Percentiles rank a stretch among this genome's conserved stretches.
Evolutionary conservation across 2,888 invertebrate species (phyloP).

Genomic region (Lysandra coridon): DNA sequence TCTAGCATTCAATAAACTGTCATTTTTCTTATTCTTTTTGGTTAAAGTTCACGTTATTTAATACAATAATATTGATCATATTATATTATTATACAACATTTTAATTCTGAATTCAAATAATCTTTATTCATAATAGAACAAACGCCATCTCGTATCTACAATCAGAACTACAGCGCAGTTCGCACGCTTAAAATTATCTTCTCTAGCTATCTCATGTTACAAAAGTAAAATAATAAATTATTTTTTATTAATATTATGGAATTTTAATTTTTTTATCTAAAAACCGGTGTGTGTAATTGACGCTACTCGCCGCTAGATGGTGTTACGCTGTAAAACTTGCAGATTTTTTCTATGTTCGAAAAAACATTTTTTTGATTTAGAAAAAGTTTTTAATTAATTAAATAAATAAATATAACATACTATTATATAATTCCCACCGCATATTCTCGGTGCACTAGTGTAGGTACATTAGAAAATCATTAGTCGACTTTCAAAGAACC

Average conservation of each 20-base stretch:
- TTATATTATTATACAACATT: too few relatives aligned
- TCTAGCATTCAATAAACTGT: too few relatives aligned
- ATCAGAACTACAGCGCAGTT: neutral
- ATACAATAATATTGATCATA: too few relatives aligned
- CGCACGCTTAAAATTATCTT: neutral
- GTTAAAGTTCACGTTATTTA: too few relatives aligned
- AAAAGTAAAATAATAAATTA: neutral
- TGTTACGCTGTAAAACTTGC: slow-evolving; percentile 14
- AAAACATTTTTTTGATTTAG: neutral
- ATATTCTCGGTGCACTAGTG: neutral
- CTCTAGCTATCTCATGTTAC: neutral
- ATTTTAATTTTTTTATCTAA: neutral
- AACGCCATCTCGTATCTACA: neutral
- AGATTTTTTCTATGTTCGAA: neutral
- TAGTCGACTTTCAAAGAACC: slow-evolving; percentile 22
- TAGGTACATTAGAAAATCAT: slow-evolving; percentile 26
- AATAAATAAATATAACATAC: neutral
- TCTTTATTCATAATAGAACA: neutral
- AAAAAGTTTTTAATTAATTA: neutral
- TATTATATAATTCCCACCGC: neutral
- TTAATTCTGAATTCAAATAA: neutral
- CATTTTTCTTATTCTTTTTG: too few relatives aligned
- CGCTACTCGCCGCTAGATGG: slow-evolving; percentile 54
- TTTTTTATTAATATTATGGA: too few relatives aligned
- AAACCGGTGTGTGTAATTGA: slow-evolving; percentile 30